These are phyloP conservation scores for Lutraria rhynchaena DNA, from an alignment of 1,140 invertebrate species.

Conservation along the genomic window DNA sequence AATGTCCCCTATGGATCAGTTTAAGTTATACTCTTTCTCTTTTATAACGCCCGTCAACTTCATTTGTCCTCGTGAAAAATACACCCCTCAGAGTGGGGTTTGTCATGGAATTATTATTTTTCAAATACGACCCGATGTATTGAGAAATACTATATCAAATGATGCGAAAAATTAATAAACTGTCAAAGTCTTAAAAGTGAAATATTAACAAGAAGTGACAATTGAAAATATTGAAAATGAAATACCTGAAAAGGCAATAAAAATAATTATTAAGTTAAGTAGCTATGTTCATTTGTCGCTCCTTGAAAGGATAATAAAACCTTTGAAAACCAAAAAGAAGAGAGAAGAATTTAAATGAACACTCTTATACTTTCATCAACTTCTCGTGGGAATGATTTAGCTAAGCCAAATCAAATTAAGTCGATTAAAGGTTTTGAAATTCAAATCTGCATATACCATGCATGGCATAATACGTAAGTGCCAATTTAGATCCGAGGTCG, in stretches of 20 bases:
- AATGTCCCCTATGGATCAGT: not conserved
- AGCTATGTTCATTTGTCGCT: slow-evolving; percentile 1
- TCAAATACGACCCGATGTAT: not conserved
- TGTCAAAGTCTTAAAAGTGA: slow-evolving; percentile 17
- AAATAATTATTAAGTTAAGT: slow-evolving; percentile 40
- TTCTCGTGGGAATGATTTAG: slow-evolving; percentile 23
- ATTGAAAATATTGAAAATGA: slow-evolving; percentile 22
- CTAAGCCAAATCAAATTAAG: slow-evolving; percentile 30
- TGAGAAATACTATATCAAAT: slow-evolving; percentile 21
- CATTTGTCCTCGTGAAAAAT: slow-evolving; percentile 1
- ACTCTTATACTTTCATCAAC: not conserved
- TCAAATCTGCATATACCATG: slow-evolving; percentile 18
- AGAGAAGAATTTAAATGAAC: slow-evolving; percentile 29
- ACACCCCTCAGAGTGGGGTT: slow-evolving; percentile 3
- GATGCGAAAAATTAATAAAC: slow-evolving; percentile 47
- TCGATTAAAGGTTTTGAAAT: slow-evolving; percentile 21
- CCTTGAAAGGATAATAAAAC: slow-evolving; percentile 6
- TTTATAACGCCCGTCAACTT: slow-evolving; percentile 22
- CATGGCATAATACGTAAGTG: slow-evolving; percentile 12
- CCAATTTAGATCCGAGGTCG: slow-evolving; percentile 1
- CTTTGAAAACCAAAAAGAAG: slow-evolving; percentile 5
- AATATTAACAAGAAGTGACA: slow-evolving; percentile 12
- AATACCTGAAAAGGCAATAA: slow-evolving; percentile 21
- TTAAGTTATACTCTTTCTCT: slow-evolving; percentile 13
- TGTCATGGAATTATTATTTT: not conserved